phyloP scores from a whole-genome alignment of 2,888 invertebrate species.

The Dexiosoma caninum region DNA sequence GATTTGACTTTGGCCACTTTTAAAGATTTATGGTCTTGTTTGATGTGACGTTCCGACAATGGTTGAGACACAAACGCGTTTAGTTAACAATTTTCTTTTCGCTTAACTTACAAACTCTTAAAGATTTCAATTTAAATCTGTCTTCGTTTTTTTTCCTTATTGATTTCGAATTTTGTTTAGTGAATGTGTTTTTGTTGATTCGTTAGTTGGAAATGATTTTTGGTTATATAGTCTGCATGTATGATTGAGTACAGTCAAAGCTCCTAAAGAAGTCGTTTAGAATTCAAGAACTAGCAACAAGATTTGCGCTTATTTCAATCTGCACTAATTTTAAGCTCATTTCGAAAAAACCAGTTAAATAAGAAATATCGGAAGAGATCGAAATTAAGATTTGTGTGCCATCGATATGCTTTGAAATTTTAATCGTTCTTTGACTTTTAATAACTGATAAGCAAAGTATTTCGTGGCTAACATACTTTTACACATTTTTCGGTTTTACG shows the following conservation, averaged over 20 bases:
- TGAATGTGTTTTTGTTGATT: constrained; percentile 13
- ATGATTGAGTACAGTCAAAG: constrained; percentile 27
- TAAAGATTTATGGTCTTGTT: constrained; percentile 76
- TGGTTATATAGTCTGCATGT: background rate
- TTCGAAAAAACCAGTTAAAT: no score
- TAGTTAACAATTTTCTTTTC: constrained; percentile 64
- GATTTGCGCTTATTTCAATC: no score
- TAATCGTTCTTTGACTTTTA: no score
- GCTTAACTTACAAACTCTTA: constrained; percentile 62
- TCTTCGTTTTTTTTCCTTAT: constrained; percentile 12
- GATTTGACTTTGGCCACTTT: constrained; percentile 71
- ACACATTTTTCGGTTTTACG: no score
- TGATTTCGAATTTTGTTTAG: background rate
- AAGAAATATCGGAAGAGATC: no score
- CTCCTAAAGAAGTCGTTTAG: background rate
- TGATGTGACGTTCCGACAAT: constrained; percentile 75
- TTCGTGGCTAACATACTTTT: no score
- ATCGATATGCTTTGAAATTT: no score
- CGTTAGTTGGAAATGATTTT: constrained; percentile 39
- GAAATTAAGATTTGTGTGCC: no score
- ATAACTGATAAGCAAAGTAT: no score
- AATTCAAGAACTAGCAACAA: no score
- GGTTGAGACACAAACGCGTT: constrained; percentile 73
- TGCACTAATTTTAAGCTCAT: no score
- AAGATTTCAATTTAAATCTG: constrained; percentile 61